Evolutionary conservation across 2,797 vertebrate species (phyloP).

Genomic region (Knipowitschia caucasica): DNA sequence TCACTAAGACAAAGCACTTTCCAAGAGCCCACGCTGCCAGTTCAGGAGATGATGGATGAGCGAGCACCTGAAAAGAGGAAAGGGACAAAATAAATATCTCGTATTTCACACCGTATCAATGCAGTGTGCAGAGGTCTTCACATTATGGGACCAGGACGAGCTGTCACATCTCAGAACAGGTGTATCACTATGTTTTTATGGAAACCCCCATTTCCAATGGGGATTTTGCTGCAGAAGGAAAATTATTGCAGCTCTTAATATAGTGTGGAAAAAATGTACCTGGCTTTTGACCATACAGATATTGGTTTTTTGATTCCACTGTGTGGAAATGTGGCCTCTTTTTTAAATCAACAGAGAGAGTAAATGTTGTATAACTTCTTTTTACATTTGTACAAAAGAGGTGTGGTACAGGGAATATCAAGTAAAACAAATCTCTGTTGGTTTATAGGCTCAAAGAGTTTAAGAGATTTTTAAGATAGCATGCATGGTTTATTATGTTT

Average conservation of each 20-base stretch:
- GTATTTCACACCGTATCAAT: not conserved
- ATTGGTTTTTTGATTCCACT: constrained; percentile 3
- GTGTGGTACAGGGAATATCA: constrained; percentile 17
- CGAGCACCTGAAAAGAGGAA: constrained; percentile 50
- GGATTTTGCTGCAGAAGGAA: constrained; percentile 49
- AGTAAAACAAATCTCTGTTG: constrained; percentile 29
- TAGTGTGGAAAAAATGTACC: not conserved
- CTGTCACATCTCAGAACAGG: not conserved
- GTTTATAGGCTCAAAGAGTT: constrained; percentile 32
- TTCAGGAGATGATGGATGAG: constrained; percentile 66
- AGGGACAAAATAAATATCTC: constrained; percentile 13
- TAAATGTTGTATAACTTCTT: not conserved
- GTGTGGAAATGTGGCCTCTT: constrained; percentile 1
- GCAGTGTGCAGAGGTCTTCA: not conserved
- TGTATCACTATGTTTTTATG: constrained; percentile 26
- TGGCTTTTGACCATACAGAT: not conserved
- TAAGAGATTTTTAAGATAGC: constrained; percentile 32
- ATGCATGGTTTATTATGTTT: constrained; percentile 47
- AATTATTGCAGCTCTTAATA: constrained; percentile 10
- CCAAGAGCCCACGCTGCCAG: constrained; percentile 62
- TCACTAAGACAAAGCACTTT: constrained; percentile 35
- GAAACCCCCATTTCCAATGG: constrained; percentile 56
- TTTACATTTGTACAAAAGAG: constrained; percentile 1
- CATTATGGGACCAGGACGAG: not conserved
- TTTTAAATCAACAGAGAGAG: not conserved